Conservation (phyloP, 1,140 invertebrate species). For the Orchestia grillus region DNA sequence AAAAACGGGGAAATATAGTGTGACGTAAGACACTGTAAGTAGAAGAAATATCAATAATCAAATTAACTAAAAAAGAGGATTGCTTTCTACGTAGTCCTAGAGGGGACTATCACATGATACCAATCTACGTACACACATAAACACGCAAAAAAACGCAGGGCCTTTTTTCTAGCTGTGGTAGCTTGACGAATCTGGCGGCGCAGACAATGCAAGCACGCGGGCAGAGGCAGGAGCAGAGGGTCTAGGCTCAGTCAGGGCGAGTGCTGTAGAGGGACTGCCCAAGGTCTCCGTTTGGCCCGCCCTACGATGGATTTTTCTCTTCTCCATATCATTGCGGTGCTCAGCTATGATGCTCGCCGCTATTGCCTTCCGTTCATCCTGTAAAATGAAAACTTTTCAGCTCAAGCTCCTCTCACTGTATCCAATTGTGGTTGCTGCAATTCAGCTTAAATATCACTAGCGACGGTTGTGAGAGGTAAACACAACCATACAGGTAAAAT, state of each 20-base stretch:
- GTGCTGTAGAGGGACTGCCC: not conserved
- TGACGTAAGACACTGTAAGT: too few relatives aligned
- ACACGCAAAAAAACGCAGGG: not conserved
- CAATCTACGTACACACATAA: not conserved
- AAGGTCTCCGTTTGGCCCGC: not conserved
- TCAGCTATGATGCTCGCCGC: not conserved
- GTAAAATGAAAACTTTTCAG: not conserved
- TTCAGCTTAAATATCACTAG: too few relatives aligned
- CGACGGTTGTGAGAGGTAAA: too few relatives aligned
- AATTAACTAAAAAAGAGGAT: too few relatives aligned
- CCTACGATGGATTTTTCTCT: not conserved
- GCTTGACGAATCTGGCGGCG: not conserved
- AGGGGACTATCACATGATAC: too few relatives aligned
- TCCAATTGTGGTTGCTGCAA: too few relatives aligned
- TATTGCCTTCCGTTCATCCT: not conserved
- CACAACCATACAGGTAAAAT: too few relatives aligned
- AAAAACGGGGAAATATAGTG: too few relatives aligned
- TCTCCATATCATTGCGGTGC: not conserved
- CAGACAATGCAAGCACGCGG: not conserved
- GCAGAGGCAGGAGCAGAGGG: not conserved
- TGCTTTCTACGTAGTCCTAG: too few relatives aligned
- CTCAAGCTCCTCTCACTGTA: too few relatives aligned
- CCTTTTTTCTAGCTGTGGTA: not conserved
- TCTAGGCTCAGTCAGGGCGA: not conserved
- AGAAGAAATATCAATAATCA: too few relatives aligned